Conservation (phyloP, 2,113 vertebrate genomes). For the Illadopsis cleaveri region DNA sequence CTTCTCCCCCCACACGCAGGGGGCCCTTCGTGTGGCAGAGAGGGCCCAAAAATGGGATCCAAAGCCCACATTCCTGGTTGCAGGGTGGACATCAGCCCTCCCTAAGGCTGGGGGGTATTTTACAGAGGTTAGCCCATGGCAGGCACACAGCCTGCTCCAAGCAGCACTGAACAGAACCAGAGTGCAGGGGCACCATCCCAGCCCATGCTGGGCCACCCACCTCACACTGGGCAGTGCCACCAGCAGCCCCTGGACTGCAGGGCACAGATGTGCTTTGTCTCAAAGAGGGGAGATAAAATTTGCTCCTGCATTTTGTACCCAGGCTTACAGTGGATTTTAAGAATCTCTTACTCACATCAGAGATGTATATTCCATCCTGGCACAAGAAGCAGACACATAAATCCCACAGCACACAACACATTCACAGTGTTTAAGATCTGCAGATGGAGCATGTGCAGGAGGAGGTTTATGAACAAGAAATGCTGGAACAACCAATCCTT, state of each 20-base stretch:
- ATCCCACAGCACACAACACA: slow-evolving; percentile 28
- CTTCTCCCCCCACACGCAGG: not conserved
- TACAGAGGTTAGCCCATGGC: not conserved
- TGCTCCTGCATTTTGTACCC: not conserved
- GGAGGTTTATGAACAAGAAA: slow-evolving; percentile 6
- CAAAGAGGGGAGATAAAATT: not conserved
- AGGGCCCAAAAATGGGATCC: not conserved
- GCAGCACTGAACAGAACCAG: not conserved
- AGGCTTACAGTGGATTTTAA: not conserved
- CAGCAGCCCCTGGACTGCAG: rapidly evolving
- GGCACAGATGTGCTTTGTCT: not conserved
- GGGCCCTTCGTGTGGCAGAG: rapidly evolving
- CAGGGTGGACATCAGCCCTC: not conserved
- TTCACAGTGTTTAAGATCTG: slow-evolving; percentile 20
- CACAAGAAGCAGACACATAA: slow-evolving; percentile 22
- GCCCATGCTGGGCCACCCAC: too few species aligned
- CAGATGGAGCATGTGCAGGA: slow-evolving; percentile 53
- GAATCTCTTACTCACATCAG: not conserved
- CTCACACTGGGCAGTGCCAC: not conserved
- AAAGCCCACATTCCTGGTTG: not conserved
- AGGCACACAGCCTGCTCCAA: not conserved
- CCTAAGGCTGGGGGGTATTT: rapidly evolving
- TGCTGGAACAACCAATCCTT: not conserved
- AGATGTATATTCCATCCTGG: not conserved
- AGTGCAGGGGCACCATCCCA: rapidly evolving